Base-by-base conservation (phyloP, 2,113 vertebrate genomes). In the Alouatta palliata region DNA sequence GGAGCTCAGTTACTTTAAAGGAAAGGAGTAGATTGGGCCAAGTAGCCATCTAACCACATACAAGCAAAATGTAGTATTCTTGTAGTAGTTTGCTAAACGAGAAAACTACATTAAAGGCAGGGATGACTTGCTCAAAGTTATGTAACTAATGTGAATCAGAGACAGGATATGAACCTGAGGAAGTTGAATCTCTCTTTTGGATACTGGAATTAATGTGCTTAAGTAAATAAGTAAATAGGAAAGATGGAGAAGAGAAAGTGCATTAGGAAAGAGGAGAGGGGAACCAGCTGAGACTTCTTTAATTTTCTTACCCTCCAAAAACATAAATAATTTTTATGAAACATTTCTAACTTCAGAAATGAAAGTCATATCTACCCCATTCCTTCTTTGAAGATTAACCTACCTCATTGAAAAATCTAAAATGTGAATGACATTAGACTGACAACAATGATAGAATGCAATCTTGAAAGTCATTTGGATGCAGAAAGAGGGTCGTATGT, bases 181-280 rank as follows among this genome's bases (percentile, higher is more conserved):
- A 66, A 94, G 37, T 19, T 27, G 20, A 3, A 7, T 40, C 1
- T 91, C 12, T 88, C n/a, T 79, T 49, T 80, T 79, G 23, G 25
- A 32, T 20, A 73, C 23, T 84, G 16, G 23, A 13, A 71, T 77
- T 37, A 71, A 89, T 11, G 16, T 37, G 9, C 1, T 76, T 58
- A 56, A 88, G 85, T 93, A 91, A 84, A 25, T 70, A 3, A 47
- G 4, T 40, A 6, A 17, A 14, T 54, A 4, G 8, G 2, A 14
- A 1, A 66, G 23, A 83, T 2, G 4, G 11, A 45, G 5, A 40
- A 58, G 23, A 3, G 7, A 4, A 1, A 6, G 7, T 25, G 2
- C 19, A 35, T 23, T 40, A 35, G 14, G 25, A 71, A 37, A 61
- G 21, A 61, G 0, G 25, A 58, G 3, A 68, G 2, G 27, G 84